Base-by-base conservation (phyloP, 2,797 vertebrate genomes). In the Siniperca scherzeri region DNA sequence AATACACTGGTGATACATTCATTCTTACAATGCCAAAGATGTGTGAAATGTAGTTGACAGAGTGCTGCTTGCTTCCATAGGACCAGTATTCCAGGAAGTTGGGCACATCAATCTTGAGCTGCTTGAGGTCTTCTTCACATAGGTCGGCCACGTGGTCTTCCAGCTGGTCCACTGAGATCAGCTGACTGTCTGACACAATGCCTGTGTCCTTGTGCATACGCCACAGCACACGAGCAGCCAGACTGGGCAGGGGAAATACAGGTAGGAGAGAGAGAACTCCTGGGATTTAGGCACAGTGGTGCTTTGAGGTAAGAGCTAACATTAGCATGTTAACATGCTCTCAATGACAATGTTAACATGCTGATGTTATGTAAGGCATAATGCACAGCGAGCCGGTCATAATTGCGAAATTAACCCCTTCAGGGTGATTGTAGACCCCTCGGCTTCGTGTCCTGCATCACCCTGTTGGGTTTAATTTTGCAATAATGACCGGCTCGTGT, bases 221-320 rank as follows among this genome's bases (percentile, higher is more conserved):
- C 98, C 98, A 99, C 90, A 99, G 70, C 88, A 98, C 95, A 6
- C 97, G 97, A 0, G 97, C 97, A 1, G 97, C 98, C 91, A 99
- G 94, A 72, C 98, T 99, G 90, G 16, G 5, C 10, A 19, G 14
- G 36, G 5, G 13, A 44, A 22, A 62, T 17, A 56, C 7, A 12
- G 9, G 21, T 22, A 30, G 2, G 12, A 2, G 7, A 4, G 6
- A 46, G 27, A 81, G 66, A 30, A 4, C 8, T 70, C 22, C 4
- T 14, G 4, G 19, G 22, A 52, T 22, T 52, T 21, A 22, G 50
- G 19, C 8, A 22, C 50, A 21, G 21, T 52, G 50, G 50, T 52
- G 50, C 42, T 44, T 44, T 14, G 42, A 44, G 42, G 13, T 44
- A 14, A 44, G 4, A 1, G 42, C 19, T 50, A 50, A 50, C 17